phyloP scores from a whole-genome alignment of 1,140 invertebrate genomes.

The Neodiprion virginianus region DNA sequence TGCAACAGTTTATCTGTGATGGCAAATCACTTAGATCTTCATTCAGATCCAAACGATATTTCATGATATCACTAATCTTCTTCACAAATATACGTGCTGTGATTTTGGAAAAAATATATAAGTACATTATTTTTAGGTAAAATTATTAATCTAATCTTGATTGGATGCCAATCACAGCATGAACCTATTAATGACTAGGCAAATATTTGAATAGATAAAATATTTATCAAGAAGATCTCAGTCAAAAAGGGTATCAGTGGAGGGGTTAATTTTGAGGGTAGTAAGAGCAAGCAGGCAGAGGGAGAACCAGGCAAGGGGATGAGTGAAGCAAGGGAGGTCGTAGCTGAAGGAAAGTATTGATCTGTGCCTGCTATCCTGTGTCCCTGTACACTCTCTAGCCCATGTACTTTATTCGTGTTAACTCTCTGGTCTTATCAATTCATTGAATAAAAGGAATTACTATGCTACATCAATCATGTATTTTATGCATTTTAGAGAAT shows the following conservation, averaged over 20 bases:
- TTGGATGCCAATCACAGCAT: background rate
- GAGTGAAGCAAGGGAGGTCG: constrained; percentile 44
- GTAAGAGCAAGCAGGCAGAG: constrained; percentile 24
- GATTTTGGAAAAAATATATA: no score
- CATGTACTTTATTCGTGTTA: constrained; percentile 32
- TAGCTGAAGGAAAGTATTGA: constrained; percentile 62
- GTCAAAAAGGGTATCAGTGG: constrained; percentile 21
- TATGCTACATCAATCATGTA: no score
- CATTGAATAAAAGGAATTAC: background rate
- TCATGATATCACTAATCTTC: no score
- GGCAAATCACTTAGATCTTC: background rate
- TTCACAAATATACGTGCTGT: no score
- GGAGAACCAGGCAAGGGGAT: constrained; percentile 29
- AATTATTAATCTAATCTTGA: no score
- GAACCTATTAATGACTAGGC: background rate
- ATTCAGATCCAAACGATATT: no score
- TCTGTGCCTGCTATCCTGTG: constrained; percentile 56
- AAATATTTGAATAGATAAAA: background rate
- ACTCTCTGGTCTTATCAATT: constrained; percentile 21
- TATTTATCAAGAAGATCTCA: background rate
- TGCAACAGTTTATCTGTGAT: background rate
- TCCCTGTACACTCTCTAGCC: constrained; percentile 41
- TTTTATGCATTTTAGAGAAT: no score
- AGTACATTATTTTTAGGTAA: no score
- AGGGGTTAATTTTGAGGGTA: constrained; percentile 50